These are phyloP conservation scores for Microchrysa polita DNA, from an alignment of 2,888 invertebrate species.

Conservation along the genomic window DNA sequence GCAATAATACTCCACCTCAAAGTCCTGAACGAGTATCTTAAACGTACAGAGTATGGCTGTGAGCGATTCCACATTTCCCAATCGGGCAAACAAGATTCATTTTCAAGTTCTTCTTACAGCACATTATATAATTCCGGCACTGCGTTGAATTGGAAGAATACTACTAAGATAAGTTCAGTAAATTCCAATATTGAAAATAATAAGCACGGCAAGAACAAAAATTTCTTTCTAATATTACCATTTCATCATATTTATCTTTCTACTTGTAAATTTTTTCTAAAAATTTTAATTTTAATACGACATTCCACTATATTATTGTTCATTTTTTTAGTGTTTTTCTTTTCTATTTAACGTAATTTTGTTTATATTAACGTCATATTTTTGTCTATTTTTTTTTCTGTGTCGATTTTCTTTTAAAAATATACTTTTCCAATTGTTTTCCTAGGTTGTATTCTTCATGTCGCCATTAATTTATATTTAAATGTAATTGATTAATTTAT, in stretches of 20 bases:
- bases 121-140: no score
- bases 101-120: no score
- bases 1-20: no score
- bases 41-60: no score
- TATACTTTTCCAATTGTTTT: constrained; percentile 32
- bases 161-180: not conserved
- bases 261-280: constrained; percentile 38
- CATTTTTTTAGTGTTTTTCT: constrained; percentile 25
- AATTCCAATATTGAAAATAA: not conserved
- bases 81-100: no score
- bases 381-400: constrained; percentile 4
- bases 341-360: not conserved
- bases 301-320: constrained; percentile 34
- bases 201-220: no score
- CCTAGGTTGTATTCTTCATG: constrained; percentile 15
- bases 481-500: not conserved
- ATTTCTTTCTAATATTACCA: constrained; percentile 20
- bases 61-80: no score
- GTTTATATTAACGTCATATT: constrained; percentile 21
- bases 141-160: not conserved
- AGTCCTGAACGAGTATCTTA: no score
- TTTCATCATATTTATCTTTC: constrained; percentile 8
- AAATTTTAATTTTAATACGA: constrained; percentile 32
- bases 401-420: constrained; percentile 17
- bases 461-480: constrained; percentile 20